Base-by-base conservation (phyloP, 2,888 invertebrate genomes). In the Fissipunctia ypsillon region DNA sequence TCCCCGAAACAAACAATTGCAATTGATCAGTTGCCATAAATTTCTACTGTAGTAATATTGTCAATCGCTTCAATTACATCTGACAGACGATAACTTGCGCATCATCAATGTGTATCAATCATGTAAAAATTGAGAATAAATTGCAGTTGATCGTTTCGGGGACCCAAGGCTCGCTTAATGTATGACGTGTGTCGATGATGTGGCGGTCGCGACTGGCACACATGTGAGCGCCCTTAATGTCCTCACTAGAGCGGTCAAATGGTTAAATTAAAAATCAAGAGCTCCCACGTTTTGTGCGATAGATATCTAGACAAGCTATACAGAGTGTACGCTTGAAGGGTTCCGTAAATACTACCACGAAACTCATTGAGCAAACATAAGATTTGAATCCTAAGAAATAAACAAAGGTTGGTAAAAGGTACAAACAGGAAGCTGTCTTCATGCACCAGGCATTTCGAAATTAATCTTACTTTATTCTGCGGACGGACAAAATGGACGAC, bases 401-500 rank as follows among this genome's bases (percentile, higher is more conserved):
- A 78, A 86, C 9, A 2, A 54, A 76, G 56, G 54, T 41, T 74
- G 56, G 48, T 68, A 59, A 61, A 72, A 63, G 71, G 63, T 72
- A 76, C 64, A 35, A 63, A 69, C 60, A 64, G 61, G 63, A 67
- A 81, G 57, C 41, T 72, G 76, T 73, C 16, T 76, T 73, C n/a
- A 76, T 84, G 85, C 80, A 41, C 81, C 81, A 78, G 81, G 76
- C 72, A 84, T 76, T 78, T 69, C 12, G 52, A 87, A 87, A 84
- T 76, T 56, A 87, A 78, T 76, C 48, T 69, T 84, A 88, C 69
- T 82, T 84, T 84, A 87, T 85, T 83, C 79, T 78, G 76, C 84
- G 84, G 89, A 90, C 89, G 84, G 87, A 89, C 85, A 81, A 78
- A 83, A 86, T 78, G 86, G 84, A 87, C 86, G 76, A 81, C 68